Conservation (phyloP, 1,140 invertebrate species). For the Aphaenogaster ashmeadi region DNA sequence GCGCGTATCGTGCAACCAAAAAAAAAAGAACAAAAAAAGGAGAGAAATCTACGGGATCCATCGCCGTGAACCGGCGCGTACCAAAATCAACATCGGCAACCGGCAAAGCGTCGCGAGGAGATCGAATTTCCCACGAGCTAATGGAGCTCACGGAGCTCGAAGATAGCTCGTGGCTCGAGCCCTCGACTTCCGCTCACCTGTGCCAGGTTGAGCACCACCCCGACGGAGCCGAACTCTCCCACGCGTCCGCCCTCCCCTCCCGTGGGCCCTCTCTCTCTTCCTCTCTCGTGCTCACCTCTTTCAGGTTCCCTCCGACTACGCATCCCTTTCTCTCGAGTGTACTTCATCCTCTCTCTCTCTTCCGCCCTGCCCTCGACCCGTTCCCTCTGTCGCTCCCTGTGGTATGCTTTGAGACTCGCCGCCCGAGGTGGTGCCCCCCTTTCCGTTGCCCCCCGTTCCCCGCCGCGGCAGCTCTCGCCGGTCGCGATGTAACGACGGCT, state of each 20-base stretch:
- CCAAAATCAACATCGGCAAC: slow-evolving; percentile 28
- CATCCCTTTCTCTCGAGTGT: slow-evolving; percentile 20
- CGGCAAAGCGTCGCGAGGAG: slow-evolving; percentile 15
- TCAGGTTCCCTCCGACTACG: slow-evolving; percentile 3
- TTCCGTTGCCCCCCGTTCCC: slow-evolving; percentile 2
- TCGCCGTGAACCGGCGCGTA: neutral
- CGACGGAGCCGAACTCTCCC: slow-evolving; percentile 71
- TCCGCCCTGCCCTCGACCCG: neutral
- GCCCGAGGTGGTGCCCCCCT: slow-evolving; percentile 63
- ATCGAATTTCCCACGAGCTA: slow-evolving; percentile 69
- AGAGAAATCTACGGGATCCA: neutral
- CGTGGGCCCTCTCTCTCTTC: neutral
- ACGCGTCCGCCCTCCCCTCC: slow-evolving; percentile 66
- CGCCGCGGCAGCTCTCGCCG: neutral
- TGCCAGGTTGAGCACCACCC: slow-evolving; percentile 75
- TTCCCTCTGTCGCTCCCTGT: slow-evolving; percentile 29
- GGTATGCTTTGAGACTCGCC: slow-evolving; percentile 83
- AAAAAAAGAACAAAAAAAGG: neutral
- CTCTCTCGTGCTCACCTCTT: neutral
- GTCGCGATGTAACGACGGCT: slow-evolving; percentile 62
- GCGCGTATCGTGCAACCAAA: neutral
- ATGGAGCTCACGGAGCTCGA: slow-evolving; percentile 58
- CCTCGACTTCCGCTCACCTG: slow-evolving; percentile 76
- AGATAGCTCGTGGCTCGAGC: neutral
- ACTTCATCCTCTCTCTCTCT: slow-evolving; percentile 5